Conservation (phyloP, 2,113 vertebrate species). For the Spermophilus dauricus region DNA sequence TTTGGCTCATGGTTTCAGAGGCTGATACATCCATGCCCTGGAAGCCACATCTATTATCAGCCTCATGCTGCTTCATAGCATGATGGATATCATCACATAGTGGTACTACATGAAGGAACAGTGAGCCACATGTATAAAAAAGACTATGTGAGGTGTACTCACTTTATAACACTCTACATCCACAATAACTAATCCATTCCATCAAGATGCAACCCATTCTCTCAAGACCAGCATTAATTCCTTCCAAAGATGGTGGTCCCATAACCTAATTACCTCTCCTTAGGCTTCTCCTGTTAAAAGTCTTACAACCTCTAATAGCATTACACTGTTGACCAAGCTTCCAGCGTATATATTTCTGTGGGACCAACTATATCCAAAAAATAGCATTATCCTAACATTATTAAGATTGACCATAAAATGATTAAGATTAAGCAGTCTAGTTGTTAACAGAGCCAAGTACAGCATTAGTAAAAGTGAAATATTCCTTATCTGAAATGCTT, state of each 20-base stretch:
- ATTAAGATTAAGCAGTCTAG: background rate
- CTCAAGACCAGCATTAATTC: background rate
- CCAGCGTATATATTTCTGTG: background rate
- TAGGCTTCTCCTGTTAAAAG: too few species aligned
- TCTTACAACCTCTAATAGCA: too few species aligned
- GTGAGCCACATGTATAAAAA: background rate
- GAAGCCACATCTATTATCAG: background rate
- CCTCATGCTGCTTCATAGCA: background rate
- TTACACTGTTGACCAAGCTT: background rate
- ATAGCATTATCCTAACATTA: background rate
- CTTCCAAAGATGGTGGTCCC: background rate
- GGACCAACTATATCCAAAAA: background rate
- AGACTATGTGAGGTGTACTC: background rate
- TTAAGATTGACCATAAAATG: background rate
- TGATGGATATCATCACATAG: too few species aligned
- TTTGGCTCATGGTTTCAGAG: background rate
- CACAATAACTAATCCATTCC: background rate
- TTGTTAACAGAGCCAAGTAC: background rate
- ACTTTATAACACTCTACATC: background rate
- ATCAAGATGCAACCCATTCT: background rate
- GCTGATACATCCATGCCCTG: too few species aligned
- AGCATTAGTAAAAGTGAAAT: too few species aligned
- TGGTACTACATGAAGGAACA: background rate
- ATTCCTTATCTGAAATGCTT: too few species aligned
- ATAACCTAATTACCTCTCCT: background rate